Base-by-base conservation (phyloP, 2,888 invertebrate genomes). In the Pandemis heparana region DNA sequence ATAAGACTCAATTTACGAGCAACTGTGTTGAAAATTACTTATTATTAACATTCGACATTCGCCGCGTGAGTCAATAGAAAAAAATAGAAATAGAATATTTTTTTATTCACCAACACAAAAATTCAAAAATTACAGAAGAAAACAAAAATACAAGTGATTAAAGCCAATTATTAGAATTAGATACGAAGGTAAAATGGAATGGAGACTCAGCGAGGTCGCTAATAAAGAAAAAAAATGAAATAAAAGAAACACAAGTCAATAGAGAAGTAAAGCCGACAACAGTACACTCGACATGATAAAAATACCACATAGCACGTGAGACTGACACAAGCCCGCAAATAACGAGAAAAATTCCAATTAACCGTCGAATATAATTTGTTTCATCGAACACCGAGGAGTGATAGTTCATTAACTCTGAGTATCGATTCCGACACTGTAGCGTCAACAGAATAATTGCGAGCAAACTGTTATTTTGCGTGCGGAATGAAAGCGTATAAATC, bases 311-410 rank as follows among this genome's bases (percentile, higher is more conserved):
- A 12, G 23, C 46, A 63, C 51, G 62, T 67, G 72, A 67, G 61
- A 51, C 70, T 39, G n/a, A 41, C 60, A 61, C 46, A 48, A 69
- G 63, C 48, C 59, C 48, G 32, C 51, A 72, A 32, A 65, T 65
- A 74, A 65, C 64, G 74, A 65, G 59, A 70, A 74, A 64, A 65
- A 73, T 73, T 74, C 74, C 74, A 74, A 74, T 74, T 69, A 74
- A 61, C 43, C 74, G n/a, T 65, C 69, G 74, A 65, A 70, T 65
- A 74, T 74, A 65, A 70, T 74, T 70, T 74, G 74, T 70, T 70
- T 65, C 69, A 73, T 73, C 70, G 65, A 61, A 69, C 69, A 74
- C 14, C 74, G 51, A 43, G 67, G 64, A 74, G 74, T 65, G 74
- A 74, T 74, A 74, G 74, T 74, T 74, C 74, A 74, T 74, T 74